Percentiles rank a stretch among this genome's conserved stretches.
phyloP scores from a whole-genome alignment of 1,140 invertebrate genomes.

The Zaprionus ghesquierei region DNA sequence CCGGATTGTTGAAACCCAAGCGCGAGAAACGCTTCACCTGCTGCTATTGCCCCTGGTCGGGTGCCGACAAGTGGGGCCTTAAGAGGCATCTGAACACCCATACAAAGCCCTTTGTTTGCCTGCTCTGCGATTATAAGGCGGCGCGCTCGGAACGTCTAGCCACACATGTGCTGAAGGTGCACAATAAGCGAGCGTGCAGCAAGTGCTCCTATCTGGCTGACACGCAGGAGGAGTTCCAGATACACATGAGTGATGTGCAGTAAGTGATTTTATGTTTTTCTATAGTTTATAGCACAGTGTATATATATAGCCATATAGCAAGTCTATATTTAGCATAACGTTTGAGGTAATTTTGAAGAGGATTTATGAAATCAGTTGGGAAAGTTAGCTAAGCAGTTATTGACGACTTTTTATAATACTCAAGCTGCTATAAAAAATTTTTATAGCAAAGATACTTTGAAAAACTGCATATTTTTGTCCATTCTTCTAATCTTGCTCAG shows the following conservation, averaged over 20 bases:
- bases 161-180: slow-evolving; percentile 94
- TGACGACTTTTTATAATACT: no score
- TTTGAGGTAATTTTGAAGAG: neutral
- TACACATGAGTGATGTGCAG: slow-evolving; percentile 89
- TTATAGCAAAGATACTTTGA: neutral
- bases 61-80: slow-evolving; percentile 96
- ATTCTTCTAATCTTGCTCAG: no score
- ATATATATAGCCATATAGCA: neutral
- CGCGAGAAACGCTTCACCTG: slow-evolving; percentile 89
- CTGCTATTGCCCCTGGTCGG: slow-evolving; percentile 94
- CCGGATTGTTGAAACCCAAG: slow-evolving; percentile 82
- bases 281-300: neutral
- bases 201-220: slow-evolving; percentile 93
- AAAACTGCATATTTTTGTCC: no score
- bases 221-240: slow-evolving; percentile 88
- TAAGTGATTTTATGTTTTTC: slow-evolving; percentile 81
- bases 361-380: no score
- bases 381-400: no score
- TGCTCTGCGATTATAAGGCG: slow-evolving; percentile 95
- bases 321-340: no score
- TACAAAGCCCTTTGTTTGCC: slow-evolving; percentile 94
- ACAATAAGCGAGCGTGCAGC: slow-evolving; percentile 94
- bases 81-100: slow-evolving; percentile 96
- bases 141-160: slow-evolving; percentile 92
- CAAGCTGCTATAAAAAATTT: neutral